These are phyloP conservation scores for Epinephelus malabaricus DNA, from an alignment of 2,797 vertebrate species.

Conservation along the genomic window DNA sequence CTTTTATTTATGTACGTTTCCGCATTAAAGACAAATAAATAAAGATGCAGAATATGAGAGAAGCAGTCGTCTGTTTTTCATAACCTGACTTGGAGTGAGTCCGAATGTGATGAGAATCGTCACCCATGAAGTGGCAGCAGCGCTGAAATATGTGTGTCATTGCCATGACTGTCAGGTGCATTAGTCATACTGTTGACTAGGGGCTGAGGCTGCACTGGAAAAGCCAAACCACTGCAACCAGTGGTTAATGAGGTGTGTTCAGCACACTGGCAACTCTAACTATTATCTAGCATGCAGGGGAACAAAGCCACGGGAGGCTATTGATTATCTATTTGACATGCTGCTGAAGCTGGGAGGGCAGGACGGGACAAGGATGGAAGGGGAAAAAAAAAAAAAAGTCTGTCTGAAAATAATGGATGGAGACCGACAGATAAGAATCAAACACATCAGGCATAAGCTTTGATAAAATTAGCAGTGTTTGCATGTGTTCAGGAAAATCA, in stretches of 20 bases:
- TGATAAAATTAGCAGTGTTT: constrained; percentile 45
- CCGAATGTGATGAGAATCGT: constrained; percentile 15
- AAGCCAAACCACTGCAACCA: constrained; percentile 65
- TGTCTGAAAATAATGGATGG: background rate
- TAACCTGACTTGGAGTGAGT: constrained; percentile 16
- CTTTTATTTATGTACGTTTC: background rate
- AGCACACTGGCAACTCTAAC: constrained; percentile 69
- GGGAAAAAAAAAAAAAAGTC: background rate
- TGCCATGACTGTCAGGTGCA: constrained; percentile 73
- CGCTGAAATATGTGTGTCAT: constrained; percentile 70
- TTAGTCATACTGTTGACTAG: constrained; percentile 68
- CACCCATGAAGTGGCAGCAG: constrained; percentile 21
- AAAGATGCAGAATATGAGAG: constrained; percentile 6
- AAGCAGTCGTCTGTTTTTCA: constrained; percentile 7
- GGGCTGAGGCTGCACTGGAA: constrained; percentile 47
- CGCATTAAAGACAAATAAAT: constrained; percentile 1
- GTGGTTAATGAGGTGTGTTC: constrained; percentile 80
- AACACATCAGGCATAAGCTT: constrained; percentile 24
- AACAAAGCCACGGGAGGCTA: constrained; percentile 65
- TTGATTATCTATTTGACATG: constrained; percentile 79
- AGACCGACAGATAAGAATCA: background rate
- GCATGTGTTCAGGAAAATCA: constrained; percentile 34
- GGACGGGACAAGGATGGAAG: constrained; percentile 38
- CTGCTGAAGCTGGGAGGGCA: constrained; percentile 53
- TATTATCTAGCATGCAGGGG: constrained; percentile 70